Percentiles rank a stretch among this genome's conserved stretches.
Conservation (phyloP, 2,888 invertebrate genomes). For the Periphyllus acericola region DNA sequence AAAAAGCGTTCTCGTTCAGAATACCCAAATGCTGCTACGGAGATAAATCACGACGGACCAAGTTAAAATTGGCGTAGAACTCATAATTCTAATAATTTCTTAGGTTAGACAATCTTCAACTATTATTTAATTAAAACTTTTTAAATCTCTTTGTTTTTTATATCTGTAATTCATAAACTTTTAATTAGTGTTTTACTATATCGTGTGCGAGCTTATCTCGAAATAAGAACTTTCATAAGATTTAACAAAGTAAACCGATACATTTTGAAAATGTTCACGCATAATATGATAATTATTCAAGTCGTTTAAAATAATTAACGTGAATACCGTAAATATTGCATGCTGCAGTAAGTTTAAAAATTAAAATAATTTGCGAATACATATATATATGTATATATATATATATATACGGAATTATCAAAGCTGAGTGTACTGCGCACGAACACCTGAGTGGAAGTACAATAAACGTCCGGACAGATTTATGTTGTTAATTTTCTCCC, state of each 20-base stretch:
- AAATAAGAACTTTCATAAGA: background rate
- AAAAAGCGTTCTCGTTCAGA: too few species aligned
- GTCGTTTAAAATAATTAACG: background rate
- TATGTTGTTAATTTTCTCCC: slow-evolving; percentile 56
- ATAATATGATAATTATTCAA: background rate
- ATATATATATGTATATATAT: too few species aligned
- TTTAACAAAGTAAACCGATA: background rate
- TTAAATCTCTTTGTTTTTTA: background rate
- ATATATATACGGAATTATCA: background rate
- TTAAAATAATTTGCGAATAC: background rate
- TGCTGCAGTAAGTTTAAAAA: background rate
- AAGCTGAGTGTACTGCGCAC: background rate
- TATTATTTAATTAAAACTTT: background rate
- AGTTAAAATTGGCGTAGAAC: too few species aligned
- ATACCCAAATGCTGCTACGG: too few species aligned
- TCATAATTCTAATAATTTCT: too few species aligned
- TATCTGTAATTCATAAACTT: background rate
- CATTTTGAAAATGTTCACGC: background rate
- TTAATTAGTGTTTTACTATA: background rate
- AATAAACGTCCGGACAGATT: slow-evolving; percentile 55
- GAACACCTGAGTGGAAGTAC: background rate
- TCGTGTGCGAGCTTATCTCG: background rate
- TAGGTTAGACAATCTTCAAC: background rate
- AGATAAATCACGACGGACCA: too few species aligned
- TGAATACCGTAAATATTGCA: background rate